These are phyloP conservation scores for Xanthia icteritia DNA, from an alignment of 2,888 invertebrate genomes.

Conservation along the genomic window DNA sequence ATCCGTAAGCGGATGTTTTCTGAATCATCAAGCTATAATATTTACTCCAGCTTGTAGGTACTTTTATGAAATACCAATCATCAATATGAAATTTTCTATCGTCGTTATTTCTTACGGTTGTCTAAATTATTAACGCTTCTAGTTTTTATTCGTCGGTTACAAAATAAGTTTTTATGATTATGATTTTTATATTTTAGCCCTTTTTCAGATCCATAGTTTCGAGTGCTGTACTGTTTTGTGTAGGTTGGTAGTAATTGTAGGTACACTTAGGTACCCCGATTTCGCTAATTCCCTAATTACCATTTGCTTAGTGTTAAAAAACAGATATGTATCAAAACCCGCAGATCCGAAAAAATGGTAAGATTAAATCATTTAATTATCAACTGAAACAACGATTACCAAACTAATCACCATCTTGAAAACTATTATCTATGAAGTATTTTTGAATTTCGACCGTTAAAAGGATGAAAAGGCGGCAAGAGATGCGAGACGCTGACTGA, in stretches of 20 bases:
- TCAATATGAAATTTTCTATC: conserved; percentile 4
- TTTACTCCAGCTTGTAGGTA: conserved; percentile 2
- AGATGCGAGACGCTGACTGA: conserved; percentile 41
- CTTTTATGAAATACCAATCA: conserved; percentile 25
- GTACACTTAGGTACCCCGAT: no score
- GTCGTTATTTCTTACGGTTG: background rate
- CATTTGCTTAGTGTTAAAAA: no score
- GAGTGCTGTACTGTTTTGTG: background rate
- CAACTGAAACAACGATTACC: background rate
- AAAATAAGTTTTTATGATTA: background rate
- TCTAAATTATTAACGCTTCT: background rate
- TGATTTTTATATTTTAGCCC: background rate
- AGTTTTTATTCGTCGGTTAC: background rate
- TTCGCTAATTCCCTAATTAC: no score
- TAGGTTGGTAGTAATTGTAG: background rate
- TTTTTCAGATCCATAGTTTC: background rate
- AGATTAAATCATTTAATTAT: background rate
- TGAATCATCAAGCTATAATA: conserved; percentile 37
- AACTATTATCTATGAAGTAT: background rate
- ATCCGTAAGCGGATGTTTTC: conserved; percentile 43
- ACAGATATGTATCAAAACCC: background rate
- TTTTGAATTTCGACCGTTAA: conserved; percentile 48
- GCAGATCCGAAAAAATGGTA: background rate
- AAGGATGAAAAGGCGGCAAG: conserved; percentile 45
- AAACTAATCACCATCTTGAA: background rate